Evolutionary conservation across 2,113 vertebrate genomes (phyloP), one percentile per base, ranked within the genome.

Genomic region (Pipra filicauda): DNA sequence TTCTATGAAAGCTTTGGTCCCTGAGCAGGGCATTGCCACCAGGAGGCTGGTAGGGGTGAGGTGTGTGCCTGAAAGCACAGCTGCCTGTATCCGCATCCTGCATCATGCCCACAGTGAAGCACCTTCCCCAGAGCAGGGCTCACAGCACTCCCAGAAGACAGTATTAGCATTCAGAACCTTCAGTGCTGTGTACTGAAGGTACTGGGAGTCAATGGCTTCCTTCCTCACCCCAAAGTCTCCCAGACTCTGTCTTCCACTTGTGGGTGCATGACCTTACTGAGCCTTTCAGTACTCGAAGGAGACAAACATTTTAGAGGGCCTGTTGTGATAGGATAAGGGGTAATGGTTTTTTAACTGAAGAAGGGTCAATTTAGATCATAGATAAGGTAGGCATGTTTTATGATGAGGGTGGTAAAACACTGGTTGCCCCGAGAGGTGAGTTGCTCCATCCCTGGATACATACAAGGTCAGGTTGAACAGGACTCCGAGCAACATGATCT

Each of bases 111-210:
- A 11, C 2, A 15, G 43, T 11, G 17, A 62, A 30, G 46, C 2
- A 10, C 18, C 27, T 66, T 57, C 21, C 49, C 24, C 11, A 6
- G 44, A 48, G 33, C 8, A 39, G 44, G 20, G 23, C 30, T 90
- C 4, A 3, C 0, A 0, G 35, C 0, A 0, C 12, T 52, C 28
- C 6, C 51, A 27, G n/a, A 62, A 37, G 41, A 52, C 14, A 2
- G 35, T 20, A 4, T 8, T 2, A 15, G 2, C 31, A 5, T 41
- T 44, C 23, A 19, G 18, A 7, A 35, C 58, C 52, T 64, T 72
- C 18, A 16, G 39, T 43, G 7, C 9, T 21, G 26, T 28, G 18
- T 21, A 15, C 5, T 54, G 31, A 13, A 44, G 18, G 30, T 18
- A 28, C 49, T 46, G 37, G 27, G 61, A 74, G 17, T 33, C 8